Percentiles rank a stretch among this genome's conserved stretches.
phyloP scores from a whole-genome alignment of 2,888 invertebrate genomes.

The Lasioglossum marginatum region DNA sequence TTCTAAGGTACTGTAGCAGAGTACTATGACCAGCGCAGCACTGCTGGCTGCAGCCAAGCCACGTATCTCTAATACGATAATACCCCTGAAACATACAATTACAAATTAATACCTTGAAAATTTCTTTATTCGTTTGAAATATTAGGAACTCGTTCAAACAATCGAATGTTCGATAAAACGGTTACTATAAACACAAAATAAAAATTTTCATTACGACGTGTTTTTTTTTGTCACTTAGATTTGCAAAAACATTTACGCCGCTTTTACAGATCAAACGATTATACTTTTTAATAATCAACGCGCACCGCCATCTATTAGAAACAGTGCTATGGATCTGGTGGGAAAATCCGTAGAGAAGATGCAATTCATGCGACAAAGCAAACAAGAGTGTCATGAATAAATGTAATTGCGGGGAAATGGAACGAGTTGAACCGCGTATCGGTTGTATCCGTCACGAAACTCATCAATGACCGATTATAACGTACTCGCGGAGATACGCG shows the following conservation, averaged over 20 bases:
- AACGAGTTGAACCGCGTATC: conserved; percentile 6
- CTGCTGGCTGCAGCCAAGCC: conserved; percentile 83
- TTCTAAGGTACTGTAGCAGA: conserved; percentile 81
- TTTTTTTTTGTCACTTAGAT: not conserved
- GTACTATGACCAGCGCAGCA: conserved; percentile 80
- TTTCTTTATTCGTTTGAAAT: not conserved
- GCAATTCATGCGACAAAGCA: conserved; percentile 67
- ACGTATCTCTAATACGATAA: conserved; percentile 80
- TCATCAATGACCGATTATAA: conserved; percentile 45
- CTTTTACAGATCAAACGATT: conserved; percentile 32
- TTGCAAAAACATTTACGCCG: conserved; percentile 5
- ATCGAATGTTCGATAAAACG: not conserved
- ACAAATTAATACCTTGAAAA: not conserved
- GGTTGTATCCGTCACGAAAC: not conserved
- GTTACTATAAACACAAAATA: not conserved
- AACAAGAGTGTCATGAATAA: conserved; percentile 30
- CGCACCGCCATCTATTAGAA: conserved; percentile 56
- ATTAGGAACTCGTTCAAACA: not conserved
- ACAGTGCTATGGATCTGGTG: conserved; percentile 20
- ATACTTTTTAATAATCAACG: conserved; percentile 66
- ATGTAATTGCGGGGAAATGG: conserved; percentile 10
- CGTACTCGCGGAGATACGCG: conserved; percentile 3
- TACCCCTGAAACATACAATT: conserved; percentile 74
- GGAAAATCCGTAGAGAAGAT: conserved; percentile 65
- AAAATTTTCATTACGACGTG: not conserved